Percentiles rank a stretch among this genome's conserved stretches.
Conservation (phyloP, 1,140 invertebrate species). For the Hyles vespertilio region DNA sequence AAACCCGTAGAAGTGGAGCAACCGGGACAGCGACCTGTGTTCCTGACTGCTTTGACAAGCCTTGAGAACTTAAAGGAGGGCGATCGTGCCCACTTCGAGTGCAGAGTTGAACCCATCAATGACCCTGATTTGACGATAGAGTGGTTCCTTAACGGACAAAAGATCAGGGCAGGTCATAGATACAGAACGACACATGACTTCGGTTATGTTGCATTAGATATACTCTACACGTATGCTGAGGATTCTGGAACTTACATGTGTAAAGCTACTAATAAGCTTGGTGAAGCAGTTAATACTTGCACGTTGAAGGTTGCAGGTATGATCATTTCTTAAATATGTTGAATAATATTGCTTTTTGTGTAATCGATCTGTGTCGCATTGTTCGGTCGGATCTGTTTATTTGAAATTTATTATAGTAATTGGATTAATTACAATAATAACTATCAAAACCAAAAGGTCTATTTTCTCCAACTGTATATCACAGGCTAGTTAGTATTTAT, state of each 20-base stretch:
- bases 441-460: too few relatives aligned
- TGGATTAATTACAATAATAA: too few relatives aligned
- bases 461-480: too few relatives aligned
- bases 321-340: slow-evolving; percentile 25
- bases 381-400: too few relatives aligned
- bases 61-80: slow-evolving; percentile 92
- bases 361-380: too few relatives aligned
- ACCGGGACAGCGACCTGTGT: slow-evolving; percentile 88
- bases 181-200: slow-evolving; percentile 96
- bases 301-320: slow-evolving; percentile 88
- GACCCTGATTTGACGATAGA: slow-evolving; percentile 96
- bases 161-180: slow-evolving; percentile 87
- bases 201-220: slow-evolving; percentile 95
- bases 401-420: neutral
- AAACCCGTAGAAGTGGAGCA: slow-evolving; percentile 86
- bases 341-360: neutral
- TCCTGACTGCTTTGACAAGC: slow-evolving; percentile 90
- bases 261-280: slow-evolving; percentile 92
- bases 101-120: slow-evolving; percentile 95
- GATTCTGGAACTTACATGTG: slow-evolving; percentile 97
- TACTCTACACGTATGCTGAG: slow-evolving; percentile 94
- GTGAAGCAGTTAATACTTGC: slow-evolving; percentile 94
- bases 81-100: slow-evolving; percentile 96
- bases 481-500: too few relatives aligned
- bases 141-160: slow-evolving; percentile 94